These are phyloP conservation scores for Pseudopleuronectes americanus DNA, from an alignment of 2,797 vertebrate species.

Conservation along the genomic window DNA sequence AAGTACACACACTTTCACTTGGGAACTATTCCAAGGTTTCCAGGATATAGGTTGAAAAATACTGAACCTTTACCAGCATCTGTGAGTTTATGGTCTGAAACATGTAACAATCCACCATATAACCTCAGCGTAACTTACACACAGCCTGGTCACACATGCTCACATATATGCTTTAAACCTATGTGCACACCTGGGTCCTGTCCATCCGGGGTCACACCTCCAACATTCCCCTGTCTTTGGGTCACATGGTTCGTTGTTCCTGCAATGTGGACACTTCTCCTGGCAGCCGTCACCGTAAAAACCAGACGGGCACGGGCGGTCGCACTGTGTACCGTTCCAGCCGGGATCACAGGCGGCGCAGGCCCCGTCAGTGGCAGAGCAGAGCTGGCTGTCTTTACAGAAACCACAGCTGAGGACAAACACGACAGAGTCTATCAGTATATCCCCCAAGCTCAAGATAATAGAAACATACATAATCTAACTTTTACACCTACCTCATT, in stretches of 20 bases:
- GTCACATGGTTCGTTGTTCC: slow-evolving; percentile 82
- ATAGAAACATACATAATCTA: not conserved
- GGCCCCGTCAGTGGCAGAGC: slow-evolving; percentile 84
- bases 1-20: no score
- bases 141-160: not conserved
- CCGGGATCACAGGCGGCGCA: slow-evolving; percentile 89
- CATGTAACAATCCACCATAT: not conserved
- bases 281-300: slow-evolving; percentile 86
- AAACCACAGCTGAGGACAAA: slow-evolving; percentile 82
- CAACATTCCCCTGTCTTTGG: slow-evolving; percentile 84
- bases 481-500: slow-evolving; percentile 64
- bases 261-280: slow-evolving; percentile 86
- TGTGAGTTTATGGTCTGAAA: not conserved
- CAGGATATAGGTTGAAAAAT: not conserved
- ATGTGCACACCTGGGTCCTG: slow-evolving; percentile 84
- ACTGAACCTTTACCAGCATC: not conserved
- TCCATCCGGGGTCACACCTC: slow-evolving; percentile 89
- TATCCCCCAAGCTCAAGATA: not conserved
- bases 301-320: slow-evolving; percentile 82
- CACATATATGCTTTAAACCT: not conserved
- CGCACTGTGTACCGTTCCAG: slow-evolving; percentile 91
- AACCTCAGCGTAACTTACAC: not conserved
- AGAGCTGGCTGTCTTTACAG: slow-evolving; percentile 83
- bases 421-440: not conserved
- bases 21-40: not conserved